Evolutionary conservation across 1,140 invertebrate species (phyloP).

Genomic region (Daktulosphaira vitifoliae): DNA sequence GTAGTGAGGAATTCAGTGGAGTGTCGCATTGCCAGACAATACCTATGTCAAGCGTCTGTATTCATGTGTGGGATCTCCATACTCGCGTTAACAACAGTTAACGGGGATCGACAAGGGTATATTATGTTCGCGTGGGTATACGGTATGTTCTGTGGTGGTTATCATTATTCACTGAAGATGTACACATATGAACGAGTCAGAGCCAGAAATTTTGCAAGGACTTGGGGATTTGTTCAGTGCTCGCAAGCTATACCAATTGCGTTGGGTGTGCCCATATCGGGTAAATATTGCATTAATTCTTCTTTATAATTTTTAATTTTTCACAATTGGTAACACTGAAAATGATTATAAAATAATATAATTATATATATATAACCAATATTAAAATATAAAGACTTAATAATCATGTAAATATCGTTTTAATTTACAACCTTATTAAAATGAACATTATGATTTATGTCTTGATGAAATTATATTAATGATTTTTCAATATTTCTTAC

Average conservation of each 20-base stretch:
- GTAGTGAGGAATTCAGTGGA: slow-evolving; percentile 73
- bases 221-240: slow-evolving; percentile 84
- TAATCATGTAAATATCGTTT: no score
- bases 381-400: no score
- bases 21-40: slow-evolving; percentile 75
- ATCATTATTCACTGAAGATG: slow-evolving; percentile 80
- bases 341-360: no score
- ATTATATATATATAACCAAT: no score
- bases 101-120: slow-evolving; percentile 62
- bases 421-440: no score
- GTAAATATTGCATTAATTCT: slow-evolving; percentile 46
- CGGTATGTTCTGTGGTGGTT: slow-evolving; percentile 70
- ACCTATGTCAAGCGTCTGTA: slow-evolving; percentile 63
- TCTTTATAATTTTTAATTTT: background rate
- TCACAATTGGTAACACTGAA: no score
- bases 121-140: slow-evolving; percentile 78
- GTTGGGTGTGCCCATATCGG: slow-evolving; percentile 74
- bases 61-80: slow-evolving; percentile 72
- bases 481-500: slow-evolving; percentile 18
- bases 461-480: no score
- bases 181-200: slow-evolving; percentile 77
- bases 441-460: no score
- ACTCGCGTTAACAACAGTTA: slow-evolving; percentile 70
- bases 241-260: slow-evolving; percentile 77
- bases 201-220: slow-evolving; percentile 73